Conservation (phyloP, 92 coral and sea anemone species). For the Ricordea florida region DNA sequence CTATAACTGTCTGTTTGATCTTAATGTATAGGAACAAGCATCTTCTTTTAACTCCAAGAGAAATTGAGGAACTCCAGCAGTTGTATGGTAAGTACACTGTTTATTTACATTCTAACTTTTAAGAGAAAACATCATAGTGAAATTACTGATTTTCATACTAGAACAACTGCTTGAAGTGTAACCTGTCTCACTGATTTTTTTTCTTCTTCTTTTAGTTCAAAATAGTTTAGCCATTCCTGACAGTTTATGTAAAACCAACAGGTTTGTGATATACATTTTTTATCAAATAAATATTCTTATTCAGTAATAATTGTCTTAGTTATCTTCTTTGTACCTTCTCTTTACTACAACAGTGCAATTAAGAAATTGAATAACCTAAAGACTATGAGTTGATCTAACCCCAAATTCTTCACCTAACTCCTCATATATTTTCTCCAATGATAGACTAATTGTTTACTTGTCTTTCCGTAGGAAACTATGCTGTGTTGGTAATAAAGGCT, state of each 20-base stretch:
- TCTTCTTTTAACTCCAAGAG: slow-evolving; percentile 80
- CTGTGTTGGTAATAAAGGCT: slow-evolving; percentile 91
- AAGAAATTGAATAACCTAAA: too few relatives aligned
- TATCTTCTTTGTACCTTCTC: too few relatives aligned
- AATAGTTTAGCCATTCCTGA: slow-evolving; percentile 83
- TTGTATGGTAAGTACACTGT: slow-evolving; percentile 70
- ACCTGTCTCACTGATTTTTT: neutral
- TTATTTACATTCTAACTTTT: neutral
- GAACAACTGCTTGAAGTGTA: too few relatives aligned
- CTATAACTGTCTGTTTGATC: neutral
- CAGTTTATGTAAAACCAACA: slow-evolving; percentile 56
- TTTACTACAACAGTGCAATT: too few relatives aligned
- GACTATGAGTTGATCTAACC: too few relatives aligned
- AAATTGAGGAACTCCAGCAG: slow-evolving; percentile 83
- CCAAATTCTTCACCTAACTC: neutral
- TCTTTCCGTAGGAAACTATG: slow-evolving; percentile 52
- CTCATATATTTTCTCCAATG: neutral
- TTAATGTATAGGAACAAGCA: slow-evolving; percentile 79
- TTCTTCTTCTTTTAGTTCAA: slow-evolving; percentile 61
- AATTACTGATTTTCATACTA: too few relatives aligned
- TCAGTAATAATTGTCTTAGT: too few relatives aligned
- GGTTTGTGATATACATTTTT: slow-evolving; percentile 19
- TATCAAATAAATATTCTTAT: neutral
- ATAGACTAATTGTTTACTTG: neutral
- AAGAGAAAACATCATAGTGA: too few relatives aligned